phyloP scores from a whole-genome alignment of 2,888 invertebrate species.

The Cryptosula pallasiana region DNA sequence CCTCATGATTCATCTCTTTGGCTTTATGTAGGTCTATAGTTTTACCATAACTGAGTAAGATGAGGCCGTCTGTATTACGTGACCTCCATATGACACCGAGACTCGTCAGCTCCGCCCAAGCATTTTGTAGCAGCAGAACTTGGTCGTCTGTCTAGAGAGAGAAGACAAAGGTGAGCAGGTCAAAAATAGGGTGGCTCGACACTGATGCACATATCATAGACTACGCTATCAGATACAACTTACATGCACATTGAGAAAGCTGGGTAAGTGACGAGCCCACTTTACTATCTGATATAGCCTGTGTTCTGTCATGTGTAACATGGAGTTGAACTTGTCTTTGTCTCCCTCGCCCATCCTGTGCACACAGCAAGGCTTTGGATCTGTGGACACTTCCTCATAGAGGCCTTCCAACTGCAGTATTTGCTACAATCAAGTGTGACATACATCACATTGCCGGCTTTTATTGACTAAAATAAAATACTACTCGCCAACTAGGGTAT shows the following conservation, averaged over 20 bases:
- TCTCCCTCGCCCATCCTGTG: slow-evolving; percentile 33
- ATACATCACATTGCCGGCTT: too few species aligned
- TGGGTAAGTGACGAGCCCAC: slow-evolving; percentile 94
- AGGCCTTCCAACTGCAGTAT: neutral
- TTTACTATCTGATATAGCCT: slow-evolving; percentile 93
- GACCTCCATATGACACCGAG: slow-evolving; percentile 67
- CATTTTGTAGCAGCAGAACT: slow-evolving; percentile 90
- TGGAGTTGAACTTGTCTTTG: slow-evolving; percentile 35
- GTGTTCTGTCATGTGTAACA: slow-evolving; percentile 69
- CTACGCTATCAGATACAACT: slow-evolving; percentile 45
- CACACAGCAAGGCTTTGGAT: slow-evolving; percentile 34
- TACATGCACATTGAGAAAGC: slow-evolving; percentile 92
- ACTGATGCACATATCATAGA: too few species aligned
- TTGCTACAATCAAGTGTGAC: too few species aligned
- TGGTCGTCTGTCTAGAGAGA: slow-evolving; percentile 85
- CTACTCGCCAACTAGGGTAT: too few species aligned
- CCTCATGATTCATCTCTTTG: slow-evolving; percentile 30
- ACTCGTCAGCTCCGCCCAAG: slow-evolving; percentile 70
- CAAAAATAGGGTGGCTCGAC: too few species aligned
- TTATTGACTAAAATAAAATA: too few species aligned
- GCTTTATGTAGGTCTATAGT: slow-evolving; percentile 65
- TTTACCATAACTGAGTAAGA: slow-evolving; percentile 57
- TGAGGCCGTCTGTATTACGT: slow-evolving; percentile 64
- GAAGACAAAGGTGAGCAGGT: neutral
- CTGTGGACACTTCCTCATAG: slow-evolving; percentile 31